Conservation (phyloP, 1,140 invertebrate genomes). For the Ips nitidus region DNA sequence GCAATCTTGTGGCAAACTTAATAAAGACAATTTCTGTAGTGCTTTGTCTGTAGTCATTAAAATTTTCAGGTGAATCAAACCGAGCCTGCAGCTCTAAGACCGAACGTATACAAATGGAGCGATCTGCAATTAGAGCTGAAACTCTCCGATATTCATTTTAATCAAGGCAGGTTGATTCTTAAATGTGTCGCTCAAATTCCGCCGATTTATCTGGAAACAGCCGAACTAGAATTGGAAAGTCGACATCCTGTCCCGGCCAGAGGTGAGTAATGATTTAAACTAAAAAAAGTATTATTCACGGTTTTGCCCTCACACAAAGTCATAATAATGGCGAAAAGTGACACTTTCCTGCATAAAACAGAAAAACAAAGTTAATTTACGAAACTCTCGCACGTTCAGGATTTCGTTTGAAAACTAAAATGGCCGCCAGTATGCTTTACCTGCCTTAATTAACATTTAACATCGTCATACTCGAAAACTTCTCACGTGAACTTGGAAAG, state of each 20-base stretch:
- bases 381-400: too few species aligned
- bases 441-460: background rate
- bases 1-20: too few species aligned
- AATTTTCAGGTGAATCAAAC: slow-evolving; percentile 50
- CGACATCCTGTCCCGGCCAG: slow-evolving; percentile 59
- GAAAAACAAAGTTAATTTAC: too few species aligned
- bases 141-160: slow-evolving; percentile 50
- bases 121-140: slow-evolving; percentile 47
- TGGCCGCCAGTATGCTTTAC: background rate
- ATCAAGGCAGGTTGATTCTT: slow-evolving; percentile 54
- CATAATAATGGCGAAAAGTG: too few species aligned
- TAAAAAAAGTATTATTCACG: background rate
- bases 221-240: slow-evolving; percentile 57
- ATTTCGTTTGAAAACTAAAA: too few species aligned
- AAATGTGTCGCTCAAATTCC: slow-evolving; percentile 58
- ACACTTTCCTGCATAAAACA: too few species aligned
- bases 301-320: too few species aligned
- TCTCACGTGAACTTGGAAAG: background rate
- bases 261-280: slow-evolving; percentile 48
- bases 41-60: background rate
- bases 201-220: slow-evolving; percentile 57
- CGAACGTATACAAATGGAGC: slow-evolving; percentile 47
- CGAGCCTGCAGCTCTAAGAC: slow-evolving; percentile 45
- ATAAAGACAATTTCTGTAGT: background rate
- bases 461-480: background rate